A percentile compares a stretch with the other conserved stretches of the same genome.
phyloP scores from a whole-genome alignment of 2,888 invertebrate species.

The Pyrocoelia pectoralis region DNA sequence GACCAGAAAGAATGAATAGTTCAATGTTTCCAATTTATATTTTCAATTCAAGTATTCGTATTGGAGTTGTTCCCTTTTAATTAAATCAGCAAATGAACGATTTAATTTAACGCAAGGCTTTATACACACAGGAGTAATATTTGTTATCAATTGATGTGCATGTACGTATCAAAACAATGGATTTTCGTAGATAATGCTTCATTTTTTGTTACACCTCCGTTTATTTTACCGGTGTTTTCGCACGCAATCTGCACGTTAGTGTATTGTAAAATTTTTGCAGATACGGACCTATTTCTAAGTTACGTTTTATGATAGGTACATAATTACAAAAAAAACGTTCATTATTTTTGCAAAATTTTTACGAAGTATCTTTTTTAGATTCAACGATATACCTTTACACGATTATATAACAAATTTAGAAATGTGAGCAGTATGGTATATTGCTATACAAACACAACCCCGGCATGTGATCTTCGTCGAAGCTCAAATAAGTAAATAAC shows the following conservation, averaged over 20 bases:
- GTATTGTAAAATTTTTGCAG: background rate
- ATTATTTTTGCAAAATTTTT: background rate
- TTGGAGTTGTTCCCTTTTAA: too few species aligned
- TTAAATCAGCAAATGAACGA: too few species aligned
- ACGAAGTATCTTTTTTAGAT: too few species aligned
- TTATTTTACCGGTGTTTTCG: background rate
- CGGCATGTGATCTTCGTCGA: conserved; percentile 21
- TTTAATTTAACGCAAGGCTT: too few species aligned
- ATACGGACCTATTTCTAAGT: too few species aligned
- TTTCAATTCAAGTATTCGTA: too few species aligned
- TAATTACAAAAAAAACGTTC: background rate
- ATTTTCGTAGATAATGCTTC: too few species aligned
- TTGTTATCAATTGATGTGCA: background rate
- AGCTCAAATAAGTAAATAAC: conserved; percentile 25
- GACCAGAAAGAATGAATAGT: too few species aligned
- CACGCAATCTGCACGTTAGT: conserved; percentile 1
- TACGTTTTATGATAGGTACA: too few species aligned
- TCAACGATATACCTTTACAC: background rate
- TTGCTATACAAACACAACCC: conserved; percentile 13
- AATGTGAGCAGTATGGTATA: background rate
- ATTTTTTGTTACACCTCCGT: too few species aligned
- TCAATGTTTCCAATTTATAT: too few species aligned
- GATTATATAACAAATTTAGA: background rate
- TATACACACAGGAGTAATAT: background rate
- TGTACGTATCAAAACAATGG: too few species aligned